Base-by-base conservation (phyloP, 2,888 invertebrate species). In the Ischnura elegans region DNA sequence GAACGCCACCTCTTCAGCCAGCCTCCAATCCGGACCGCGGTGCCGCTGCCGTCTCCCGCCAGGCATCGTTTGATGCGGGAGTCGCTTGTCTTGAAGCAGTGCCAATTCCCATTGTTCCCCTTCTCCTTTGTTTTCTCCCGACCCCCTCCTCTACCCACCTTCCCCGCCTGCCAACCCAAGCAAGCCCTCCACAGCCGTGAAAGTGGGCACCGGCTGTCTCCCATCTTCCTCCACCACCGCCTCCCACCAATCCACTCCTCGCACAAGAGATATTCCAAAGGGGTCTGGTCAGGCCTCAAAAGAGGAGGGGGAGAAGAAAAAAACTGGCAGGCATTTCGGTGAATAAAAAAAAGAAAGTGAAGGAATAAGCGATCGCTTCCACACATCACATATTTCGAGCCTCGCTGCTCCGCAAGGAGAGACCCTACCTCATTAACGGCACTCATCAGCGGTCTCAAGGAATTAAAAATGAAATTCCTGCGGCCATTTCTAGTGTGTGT, bases 21-120 rank as follows among this genome's bases (percentile, higher is more conserved):
- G 21, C 42, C 61, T 51, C 43, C 51, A 47, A 51, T n/a, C n/a
- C 51, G 51, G 51, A 51, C 16, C 51, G 51, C 51, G n/a, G n/a
- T n/a, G n/a, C n/a, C n/a, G n/a, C n/a, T n/a, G n/a, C n/a, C n/a
- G n/a, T n/a, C n/a, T 51, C n/a, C n/a, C n/a, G n/a, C n/a, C n/a
- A n/a, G n/a, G n/a, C n/a, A n/a, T 6, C 86, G 45, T 25, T 61
- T 90, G 90, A 90, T 55, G 90, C 61, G 55, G 47, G 90, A 90
- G 90, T 43, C 90, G 90, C 90, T 90, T 90, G 90, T 90, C 90
- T 90, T 90, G 90, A 90, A 90, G 0, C 61, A 3, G 66, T 36
- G 90, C 90, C 90, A 90, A 90, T 61, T 90, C 90, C 90, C 90
- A 90, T 90, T 90, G 90, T 90, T 90, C 61, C 61, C 61, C 90